A percentile compares a stretch with the other conserved stretches of the same genome.
These are phyloP conservation scores for Acanthosepion pharaonis DNA, from an alignment of 2,888 invertebrate genomes.

Conservation along the genomic window DNA sequence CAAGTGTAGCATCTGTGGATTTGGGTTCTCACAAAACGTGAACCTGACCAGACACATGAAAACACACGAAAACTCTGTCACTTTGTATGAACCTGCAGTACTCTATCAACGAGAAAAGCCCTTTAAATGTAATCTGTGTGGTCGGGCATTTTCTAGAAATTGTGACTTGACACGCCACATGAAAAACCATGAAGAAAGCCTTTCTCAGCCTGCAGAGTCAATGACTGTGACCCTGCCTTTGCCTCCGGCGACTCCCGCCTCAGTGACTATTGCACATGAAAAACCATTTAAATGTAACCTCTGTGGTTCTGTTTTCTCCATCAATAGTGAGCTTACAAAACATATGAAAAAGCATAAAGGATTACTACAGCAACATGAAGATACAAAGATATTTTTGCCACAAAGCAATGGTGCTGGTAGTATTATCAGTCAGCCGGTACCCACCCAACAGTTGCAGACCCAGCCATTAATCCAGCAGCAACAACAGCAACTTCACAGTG, in stretches of 20 bases:
- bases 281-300: not conserved
- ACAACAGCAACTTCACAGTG: not conserved
- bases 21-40: not conserved
- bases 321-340: constrained; percentile 23
- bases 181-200: constrained; percentile 34
- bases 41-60: constrained; percentile 37
- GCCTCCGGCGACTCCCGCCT: not conserved
- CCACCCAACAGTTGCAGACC: not conserved
- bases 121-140: constrained; percentile 18
- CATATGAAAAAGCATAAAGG: constrained; percentile 34
- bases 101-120: not conserved
- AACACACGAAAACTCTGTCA: constrained; percentile 20
- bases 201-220: not conserved
- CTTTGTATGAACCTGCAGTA: not conserved
- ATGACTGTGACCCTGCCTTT: constrained; percentile 2
- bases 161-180: constrained; percentile 15
- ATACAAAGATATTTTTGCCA: not conserved
- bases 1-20: constrained; percentile 41
- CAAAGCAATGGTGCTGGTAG: not conserved
- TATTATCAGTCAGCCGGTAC: not conserved
- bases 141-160: constrained; percentile 24
- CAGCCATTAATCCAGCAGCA: not conserved
- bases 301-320: not conserved
- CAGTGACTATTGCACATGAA: not conserved
- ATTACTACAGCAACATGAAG: not conserved